Evolutionary conservation across 2,888 invertebrate species (phyloP).

Genomic region (Drosophila acutilabella): DNA sequence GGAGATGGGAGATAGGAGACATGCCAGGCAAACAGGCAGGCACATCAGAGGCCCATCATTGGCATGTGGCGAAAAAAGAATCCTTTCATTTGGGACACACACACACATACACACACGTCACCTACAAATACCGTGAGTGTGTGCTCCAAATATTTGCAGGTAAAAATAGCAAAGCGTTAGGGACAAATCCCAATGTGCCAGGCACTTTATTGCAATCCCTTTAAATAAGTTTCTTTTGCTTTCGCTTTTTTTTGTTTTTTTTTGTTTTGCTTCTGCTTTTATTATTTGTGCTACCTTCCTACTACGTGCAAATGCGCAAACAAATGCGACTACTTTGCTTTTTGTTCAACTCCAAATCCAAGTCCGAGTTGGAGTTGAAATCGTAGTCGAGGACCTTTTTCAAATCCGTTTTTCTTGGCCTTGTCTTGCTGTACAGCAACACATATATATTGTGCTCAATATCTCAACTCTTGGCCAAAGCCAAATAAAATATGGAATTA

Average conservation of each 20-base stretch:
- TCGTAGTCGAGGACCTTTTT: slow-evolving; percentile 20
- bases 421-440: slow-evolving; percentile 36
- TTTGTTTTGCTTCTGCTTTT: slow-evolving; percentile 18
- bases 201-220: slow-evolving; percentile 81
- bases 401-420: slow-evolving; percentile 53
- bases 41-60: slow-evolving; percentile 65
- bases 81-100: slow-evolving; percentile 75
- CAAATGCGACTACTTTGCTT: slow-evolving; percentile 53
- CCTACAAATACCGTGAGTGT: slow-evolving; percentile 12
- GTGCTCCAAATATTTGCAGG: slow-evolving; percentile 68
- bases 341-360: slow-evolving; percentile 2
- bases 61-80: slow-evolving; percentile 72
- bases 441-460: slow-evolving; percentile 25
- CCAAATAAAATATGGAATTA: slow-evolving; percentile 80
- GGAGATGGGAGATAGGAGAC: slow-evolving; percentile 10
- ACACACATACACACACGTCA: neutral
- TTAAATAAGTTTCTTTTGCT: slow-evolving; percentile 71
- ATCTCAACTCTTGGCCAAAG: slow-evolving; percentile 38
- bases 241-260: neutral
- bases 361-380: slow-evolving; percentile 8
- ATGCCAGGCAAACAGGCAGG: slow-evolving; percentile 3
- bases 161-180: slow-evolving; percentile 51
- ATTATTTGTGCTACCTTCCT: slow-evolving; percentile 46
- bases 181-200: slow-evolving; percentile 79
- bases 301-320: slow-evolving; percentile 69